phyloP scores from a whole-genome alignment of 2,113 vertebrate genomes.

The Eulemur rufifrons region DNA sequence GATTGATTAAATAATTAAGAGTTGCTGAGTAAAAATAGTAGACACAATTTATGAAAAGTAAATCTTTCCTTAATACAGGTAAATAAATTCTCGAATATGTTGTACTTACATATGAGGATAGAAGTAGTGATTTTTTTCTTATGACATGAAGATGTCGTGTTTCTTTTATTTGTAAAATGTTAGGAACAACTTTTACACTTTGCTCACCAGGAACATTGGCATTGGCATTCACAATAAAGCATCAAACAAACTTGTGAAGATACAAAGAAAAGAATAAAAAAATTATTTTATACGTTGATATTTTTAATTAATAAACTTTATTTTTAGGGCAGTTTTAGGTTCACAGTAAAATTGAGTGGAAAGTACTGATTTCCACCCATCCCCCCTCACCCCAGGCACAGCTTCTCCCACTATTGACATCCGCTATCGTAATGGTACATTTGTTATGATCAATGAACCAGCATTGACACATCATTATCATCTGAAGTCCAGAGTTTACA shows the following conservation, averaged over 20 bases:
- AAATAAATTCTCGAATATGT: neutral
- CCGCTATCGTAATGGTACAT: too few species aligned
- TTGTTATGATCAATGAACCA: too few species aligned
- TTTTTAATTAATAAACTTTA: neutral
- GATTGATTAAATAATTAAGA: constrained; percentile 22
- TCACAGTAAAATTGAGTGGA: too few species aligned
- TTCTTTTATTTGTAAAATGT: constrained; percentile 4
- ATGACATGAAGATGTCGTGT: neutral
- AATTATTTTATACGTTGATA: constrained; percentile 34
- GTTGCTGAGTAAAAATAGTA: neutral
- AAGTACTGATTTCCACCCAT: too few species aligned
- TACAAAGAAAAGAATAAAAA: constrained; percentile 17
- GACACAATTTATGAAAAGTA: neutral
- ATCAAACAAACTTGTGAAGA: neutral
- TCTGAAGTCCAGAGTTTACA: too few species aligned
- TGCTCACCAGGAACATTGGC: neutral
- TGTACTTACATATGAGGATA: neutral
- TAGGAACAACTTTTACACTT: neutral
- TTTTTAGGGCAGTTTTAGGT: too few species aligned
- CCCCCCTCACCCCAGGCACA: too few species aligned
- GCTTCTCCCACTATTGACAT: too few species aligned
- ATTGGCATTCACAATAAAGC: constrained; percentile 11
- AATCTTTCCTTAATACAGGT: neutral
- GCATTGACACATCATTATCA: too few species aligned
- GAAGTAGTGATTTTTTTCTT: neutral